These are phyloP conservation scores for Drosophila kanekoi DNA, from an alignment of 2,888 invertebrate genomes.

Conservation along the genomic window DNA sequence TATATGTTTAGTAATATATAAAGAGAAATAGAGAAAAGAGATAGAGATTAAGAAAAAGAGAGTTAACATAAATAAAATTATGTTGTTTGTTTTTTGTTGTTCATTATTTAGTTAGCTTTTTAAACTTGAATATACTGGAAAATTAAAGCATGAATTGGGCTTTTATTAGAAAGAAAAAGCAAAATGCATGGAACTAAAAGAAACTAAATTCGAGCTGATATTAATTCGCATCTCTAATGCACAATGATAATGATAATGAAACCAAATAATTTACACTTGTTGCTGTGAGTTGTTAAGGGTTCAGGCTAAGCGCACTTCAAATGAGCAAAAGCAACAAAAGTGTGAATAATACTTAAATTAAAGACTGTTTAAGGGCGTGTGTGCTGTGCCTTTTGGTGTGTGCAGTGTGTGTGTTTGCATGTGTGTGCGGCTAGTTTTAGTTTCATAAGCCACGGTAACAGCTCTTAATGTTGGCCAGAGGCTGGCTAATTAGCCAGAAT, in stretches of 20 bases:
- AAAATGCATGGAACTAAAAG: slow-evolving; percentile 65
- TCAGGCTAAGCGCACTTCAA: slow-evolving; percentile 43
- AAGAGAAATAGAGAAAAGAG: slow-evolving; percentile 55
- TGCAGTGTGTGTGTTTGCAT: slow-evolving; percentile 18
- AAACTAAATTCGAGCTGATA: slow-evolving; percentile 41
- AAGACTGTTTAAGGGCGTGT: slow-evolving; percentile 46
- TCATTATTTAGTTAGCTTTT: slow-evolving; percentile 21
- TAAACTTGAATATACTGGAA: slow-evolving; percentile 16
- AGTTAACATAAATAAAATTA: slow-evolving; percentile 57
- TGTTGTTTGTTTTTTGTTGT: slow-evolving; percentile 15
- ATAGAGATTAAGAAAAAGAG: slow-evolving; percentile 47
- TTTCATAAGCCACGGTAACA: slow-evolving; percentile 66
- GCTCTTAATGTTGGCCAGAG: slow-evolving; percentile 19
- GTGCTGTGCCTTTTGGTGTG: slow-evolving; percentile 10
- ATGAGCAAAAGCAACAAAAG: slow-evolving; percentile 28
- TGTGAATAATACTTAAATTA: slow-evolving; percentile 25
- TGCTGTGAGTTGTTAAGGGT: slow-evolving; percentile 20
- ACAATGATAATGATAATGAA: slow-evolving; percentile 9
- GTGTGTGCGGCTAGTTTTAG: slow-evolving; percentile 10
- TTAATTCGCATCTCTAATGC: slow-evolving; percentile 15
- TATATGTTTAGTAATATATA: slow-evolving; percentile 29
- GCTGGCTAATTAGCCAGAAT: background rate
- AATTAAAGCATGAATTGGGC: slow-evolving; percentile 29
- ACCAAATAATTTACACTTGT: slow-evolving; percentile 26
- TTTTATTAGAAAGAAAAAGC: slow-evolving; percentile 44